A percentile compares a stretch with the other conserved stretches of the same genome.
Evolutionary conservation across 2,113 vertebrate genomes (phyloP).

Genomic region (Glaucidium brasilianum): DNA sequence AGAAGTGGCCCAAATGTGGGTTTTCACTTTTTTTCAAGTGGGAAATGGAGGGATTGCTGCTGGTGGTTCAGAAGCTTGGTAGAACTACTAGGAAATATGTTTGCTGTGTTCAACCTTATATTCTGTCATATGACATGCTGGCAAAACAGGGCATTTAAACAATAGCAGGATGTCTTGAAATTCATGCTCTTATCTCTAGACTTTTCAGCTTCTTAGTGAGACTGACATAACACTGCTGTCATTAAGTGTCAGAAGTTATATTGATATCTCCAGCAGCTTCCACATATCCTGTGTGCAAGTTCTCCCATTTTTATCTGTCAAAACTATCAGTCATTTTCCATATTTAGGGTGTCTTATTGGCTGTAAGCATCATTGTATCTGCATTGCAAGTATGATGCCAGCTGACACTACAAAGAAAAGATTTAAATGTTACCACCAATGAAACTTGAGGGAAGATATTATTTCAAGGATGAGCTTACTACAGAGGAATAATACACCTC

Average conservation of each 20-base stretch:
- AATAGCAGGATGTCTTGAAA: background rate
- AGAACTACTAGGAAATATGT: background rate
- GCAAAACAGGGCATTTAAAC: background rate
- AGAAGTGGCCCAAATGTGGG: background rate
- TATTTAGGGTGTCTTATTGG: background rate
- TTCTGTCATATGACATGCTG: background rate
- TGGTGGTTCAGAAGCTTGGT: background rate
- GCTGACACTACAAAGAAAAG: background rate
- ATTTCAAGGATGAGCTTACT: background rate
- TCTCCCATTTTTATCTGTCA: background rate
- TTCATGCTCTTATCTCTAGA: background rate
- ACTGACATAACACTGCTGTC: background rate
- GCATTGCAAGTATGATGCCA: background rate
- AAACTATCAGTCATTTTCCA: background rate
- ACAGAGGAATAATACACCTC: background rate
- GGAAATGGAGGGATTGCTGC: background rate
- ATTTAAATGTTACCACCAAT: background rate
- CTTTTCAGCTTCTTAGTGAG: background rate
- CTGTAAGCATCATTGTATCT: background rate
- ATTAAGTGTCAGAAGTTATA: background rate
- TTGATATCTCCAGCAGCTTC: background rate
- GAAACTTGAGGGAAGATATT: background rate
- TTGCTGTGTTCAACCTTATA: background rate
- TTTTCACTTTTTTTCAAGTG: background rate
- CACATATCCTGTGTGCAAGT: background rate